Percentiles rank a stretch among this genome's conserved stretches.
These are phyloP conservation scores for Dipodomys merriami DNA, from an alignment of 2,113 vertebrate species.

Conservation along the genomic window DNA sequence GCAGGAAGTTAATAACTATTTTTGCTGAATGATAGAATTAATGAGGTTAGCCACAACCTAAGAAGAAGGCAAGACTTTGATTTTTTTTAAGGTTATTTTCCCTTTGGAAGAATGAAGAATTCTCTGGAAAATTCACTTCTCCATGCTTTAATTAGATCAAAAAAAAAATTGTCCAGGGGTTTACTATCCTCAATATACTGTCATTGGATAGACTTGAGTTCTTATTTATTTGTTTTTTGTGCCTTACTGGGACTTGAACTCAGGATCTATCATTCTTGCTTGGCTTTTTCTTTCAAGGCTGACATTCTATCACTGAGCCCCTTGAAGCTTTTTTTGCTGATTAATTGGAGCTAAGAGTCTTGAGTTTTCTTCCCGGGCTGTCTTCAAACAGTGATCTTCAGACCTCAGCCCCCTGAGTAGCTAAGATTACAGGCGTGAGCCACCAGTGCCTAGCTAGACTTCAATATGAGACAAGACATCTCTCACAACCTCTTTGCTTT, in stretches of 20 bases:
- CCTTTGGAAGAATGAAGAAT: not conserved
- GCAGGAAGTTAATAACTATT: not conserved
- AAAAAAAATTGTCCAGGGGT: not conserved
- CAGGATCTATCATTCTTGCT: too few species aligned
- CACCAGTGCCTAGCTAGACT: not conserved
- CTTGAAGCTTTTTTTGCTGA: too few species aligned
- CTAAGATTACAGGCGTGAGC: too few species aligned
- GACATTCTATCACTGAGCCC: too few species aligned
- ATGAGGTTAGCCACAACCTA: not conserved
- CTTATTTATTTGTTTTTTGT: not conserved
- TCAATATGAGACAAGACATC: not conserved
- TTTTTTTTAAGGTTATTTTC: not conserved
- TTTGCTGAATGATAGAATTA: not conserved
- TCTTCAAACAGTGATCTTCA: too few species aligned
- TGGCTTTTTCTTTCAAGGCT: too few species aligned
- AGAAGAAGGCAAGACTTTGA: slow-evolving; percentile 24
- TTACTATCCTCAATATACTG: not conserved
- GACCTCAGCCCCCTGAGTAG: too few species aligned
- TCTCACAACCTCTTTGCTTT: not conserved
- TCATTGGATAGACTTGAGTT: not conserved
- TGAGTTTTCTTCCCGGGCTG: too few species aligned
- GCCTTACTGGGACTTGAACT: too few species aligned
- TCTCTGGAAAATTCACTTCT: slow-evolving; percentile 41
- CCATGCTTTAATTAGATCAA: not conserved
- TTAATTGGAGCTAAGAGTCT: too few species aligned